Evolutionary conservation across 2,888 invertebrate genomes (phyloP).

Genomic region (Antheraea yamamai): DNA sequence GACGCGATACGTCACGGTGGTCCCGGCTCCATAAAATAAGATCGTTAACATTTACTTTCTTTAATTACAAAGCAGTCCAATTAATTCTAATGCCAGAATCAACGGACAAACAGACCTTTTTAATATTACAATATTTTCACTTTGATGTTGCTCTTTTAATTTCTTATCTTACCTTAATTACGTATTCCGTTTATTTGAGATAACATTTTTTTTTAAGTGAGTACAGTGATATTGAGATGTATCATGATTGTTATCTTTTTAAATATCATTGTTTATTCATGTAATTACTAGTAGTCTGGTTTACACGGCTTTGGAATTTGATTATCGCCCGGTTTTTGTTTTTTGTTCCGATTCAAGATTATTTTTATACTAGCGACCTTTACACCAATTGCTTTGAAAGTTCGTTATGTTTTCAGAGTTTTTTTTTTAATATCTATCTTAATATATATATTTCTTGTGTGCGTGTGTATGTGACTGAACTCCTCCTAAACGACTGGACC

Average conservation of each 20-base stretch:
- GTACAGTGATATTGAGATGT: neutral
- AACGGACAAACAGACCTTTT: constrained; percentile 5
- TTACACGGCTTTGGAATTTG: neutral
- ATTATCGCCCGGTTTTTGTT: neutral
- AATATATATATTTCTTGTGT: too few relatives aligned
- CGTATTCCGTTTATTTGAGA: constrained; percentile 1
- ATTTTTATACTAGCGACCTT: too few relatives aligned
- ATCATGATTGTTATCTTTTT: neutral
- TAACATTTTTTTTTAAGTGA: neutral
- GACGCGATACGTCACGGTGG: neutral
- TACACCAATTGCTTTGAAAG: too few relatives aligned
- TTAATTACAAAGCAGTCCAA: constrained; percentile 35
- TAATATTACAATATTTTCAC: constrained; percentile 12
- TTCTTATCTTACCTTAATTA: neutral
- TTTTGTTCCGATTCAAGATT: neutral
- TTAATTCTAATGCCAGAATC: constrained; percentile 29
- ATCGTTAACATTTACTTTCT: constrained; percentile 33
- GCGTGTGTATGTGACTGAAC: too few relatives aligned
- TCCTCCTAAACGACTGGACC: too few relatives aligned
- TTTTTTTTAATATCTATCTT: too few relatives aligned
- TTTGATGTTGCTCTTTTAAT: neutral
- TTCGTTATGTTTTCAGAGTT: too few relatives aligned
- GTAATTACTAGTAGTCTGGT: neutral
- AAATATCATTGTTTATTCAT: neutral
- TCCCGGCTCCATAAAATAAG: constrained; percentile 28